A percentile compares a stretch with the other conserved stretches of the same genome.
phyloP scores from a whole-genome alignment of 2,113 vertebrate genomes.

The Aegypius monachus region DNA sequence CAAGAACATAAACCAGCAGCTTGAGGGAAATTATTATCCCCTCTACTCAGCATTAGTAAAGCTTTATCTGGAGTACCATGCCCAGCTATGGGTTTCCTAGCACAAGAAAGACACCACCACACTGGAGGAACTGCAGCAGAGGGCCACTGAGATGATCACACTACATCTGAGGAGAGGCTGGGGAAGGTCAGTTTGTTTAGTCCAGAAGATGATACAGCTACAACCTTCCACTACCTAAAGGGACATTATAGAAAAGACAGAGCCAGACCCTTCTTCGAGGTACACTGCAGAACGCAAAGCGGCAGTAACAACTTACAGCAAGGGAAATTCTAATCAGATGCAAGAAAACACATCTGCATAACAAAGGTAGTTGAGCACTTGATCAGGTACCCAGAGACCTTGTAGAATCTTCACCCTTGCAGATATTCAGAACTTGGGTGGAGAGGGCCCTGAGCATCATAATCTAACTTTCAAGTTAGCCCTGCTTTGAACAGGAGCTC shows the following conservation, averaged over 20 bases:
- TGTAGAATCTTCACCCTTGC: background rate
- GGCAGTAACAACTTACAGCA: background rate
- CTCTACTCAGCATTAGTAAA: background rate
- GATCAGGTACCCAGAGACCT: background rate
- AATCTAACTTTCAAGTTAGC: background rate
- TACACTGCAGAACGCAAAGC: background rate
- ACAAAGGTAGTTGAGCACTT: background rate
- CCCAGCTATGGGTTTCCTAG: background rate
- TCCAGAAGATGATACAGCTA: background rate
- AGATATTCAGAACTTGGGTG: background rate
- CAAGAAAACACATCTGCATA: background rate
- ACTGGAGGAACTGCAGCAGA: background rate
- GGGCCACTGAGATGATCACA: background rate
- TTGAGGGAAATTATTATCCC: background rate
- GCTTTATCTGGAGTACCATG: background rate
- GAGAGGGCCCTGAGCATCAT: background rate
- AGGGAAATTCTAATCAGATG: background rate
- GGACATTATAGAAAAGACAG: background rate
- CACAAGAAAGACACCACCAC: background rate
- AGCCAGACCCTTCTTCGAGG: background rate
- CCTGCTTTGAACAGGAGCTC: background rate
- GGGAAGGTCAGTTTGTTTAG: background rate
- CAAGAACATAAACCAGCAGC: background rate
- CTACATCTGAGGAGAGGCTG: background rate
- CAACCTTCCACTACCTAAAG: background rate